phyloP scores from a whole-genome alignment of 2,113 vertebrate species.

The Vimba vimba region DNA sequence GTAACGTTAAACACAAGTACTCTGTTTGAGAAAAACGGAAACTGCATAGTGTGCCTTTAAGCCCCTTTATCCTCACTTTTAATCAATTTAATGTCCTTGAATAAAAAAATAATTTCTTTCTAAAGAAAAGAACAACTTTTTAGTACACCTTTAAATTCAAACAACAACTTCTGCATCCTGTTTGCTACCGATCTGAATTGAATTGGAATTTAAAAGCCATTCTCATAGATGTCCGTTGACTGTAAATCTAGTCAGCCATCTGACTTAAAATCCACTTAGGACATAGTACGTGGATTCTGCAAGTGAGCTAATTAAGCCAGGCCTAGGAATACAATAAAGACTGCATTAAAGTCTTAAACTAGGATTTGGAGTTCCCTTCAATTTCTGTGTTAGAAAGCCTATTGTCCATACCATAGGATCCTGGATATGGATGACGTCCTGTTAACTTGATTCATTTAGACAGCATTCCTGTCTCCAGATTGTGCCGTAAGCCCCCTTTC shows the following conservation, averaged over 20 bases:
- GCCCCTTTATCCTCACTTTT: no score
- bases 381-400: not conserved
- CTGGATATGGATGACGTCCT: constrained; percentile 3
- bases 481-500: not conserved
- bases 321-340: not conserved
- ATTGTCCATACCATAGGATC: constrained; percentile 15
- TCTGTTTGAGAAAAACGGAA: no score
- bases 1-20: no score
- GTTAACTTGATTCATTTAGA: constrained; percentile 12
- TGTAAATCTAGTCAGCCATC: not conserved
- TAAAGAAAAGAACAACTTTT: no score
- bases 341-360: constrained; percentile 26
- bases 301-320: constrained; percentile 10
- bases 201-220: not conserved
- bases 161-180: no score
- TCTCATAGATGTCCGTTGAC: not conserved
- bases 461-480: not conserved
- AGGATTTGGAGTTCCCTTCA: not conserved
- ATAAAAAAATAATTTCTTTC: no score
- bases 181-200: not conserved
- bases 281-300: not conserved
- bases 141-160: no score
- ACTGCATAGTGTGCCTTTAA: no score
- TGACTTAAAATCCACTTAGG: not conserved
- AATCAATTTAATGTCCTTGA: no score